Conservation (phyloP, 2,797 vertebrate species). For the Crocodylus rhombifer region DNA sequence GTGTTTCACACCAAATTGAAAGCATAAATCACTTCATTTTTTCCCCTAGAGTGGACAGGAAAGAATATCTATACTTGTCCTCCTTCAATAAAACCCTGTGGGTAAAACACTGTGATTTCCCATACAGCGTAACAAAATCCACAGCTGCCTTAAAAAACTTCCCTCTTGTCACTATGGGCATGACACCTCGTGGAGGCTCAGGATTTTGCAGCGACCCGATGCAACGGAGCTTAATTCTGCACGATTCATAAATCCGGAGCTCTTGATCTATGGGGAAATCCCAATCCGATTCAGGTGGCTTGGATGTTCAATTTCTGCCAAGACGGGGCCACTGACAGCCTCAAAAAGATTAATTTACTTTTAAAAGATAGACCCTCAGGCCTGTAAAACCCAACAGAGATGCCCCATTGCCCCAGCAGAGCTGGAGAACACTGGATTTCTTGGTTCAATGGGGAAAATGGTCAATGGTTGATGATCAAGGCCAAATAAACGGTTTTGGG, state of each 20-base stretch:
- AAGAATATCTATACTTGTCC: background rate
- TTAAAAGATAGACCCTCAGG: background rate
- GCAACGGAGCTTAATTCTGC: background rate
- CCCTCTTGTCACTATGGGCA: constrained; percentile 10
- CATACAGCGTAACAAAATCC: background rate
- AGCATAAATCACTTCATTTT: background rate
- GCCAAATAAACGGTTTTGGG: background rate
- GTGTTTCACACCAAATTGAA: background rate
- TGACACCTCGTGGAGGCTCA: background rate
- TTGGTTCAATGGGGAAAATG: too few relatives aligned
- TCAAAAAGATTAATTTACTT: background rate
- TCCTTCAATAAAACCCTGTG: background rate
- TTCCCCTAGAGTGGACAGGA: background rate
- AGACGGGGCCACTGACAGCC: background rate
- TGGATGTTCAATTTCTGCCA: background rate
- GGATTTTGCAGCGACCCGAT: constrained; percentile 6
- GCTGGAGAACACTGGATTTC: too few relatives aligned
- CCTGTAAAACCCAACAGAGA: background rate
- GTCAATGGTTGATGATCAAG: too few relatives aligned
- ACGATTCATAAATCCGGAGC: constrained; percentile 1
- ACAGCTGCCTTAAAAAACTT: constrained; percentile 22
- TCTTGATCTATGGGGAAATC: background rate
- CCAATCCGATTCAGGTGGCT: background rate
- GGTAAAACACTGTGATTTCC: background rate
- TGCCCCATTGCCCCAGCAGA: background rate